A percentile compares a stretch with the other conserved stretches of the same genome.
Conservation (phyloP, 2,797 vertebrate genomes). For the Arrhamphus sclerolepis region DNA sequence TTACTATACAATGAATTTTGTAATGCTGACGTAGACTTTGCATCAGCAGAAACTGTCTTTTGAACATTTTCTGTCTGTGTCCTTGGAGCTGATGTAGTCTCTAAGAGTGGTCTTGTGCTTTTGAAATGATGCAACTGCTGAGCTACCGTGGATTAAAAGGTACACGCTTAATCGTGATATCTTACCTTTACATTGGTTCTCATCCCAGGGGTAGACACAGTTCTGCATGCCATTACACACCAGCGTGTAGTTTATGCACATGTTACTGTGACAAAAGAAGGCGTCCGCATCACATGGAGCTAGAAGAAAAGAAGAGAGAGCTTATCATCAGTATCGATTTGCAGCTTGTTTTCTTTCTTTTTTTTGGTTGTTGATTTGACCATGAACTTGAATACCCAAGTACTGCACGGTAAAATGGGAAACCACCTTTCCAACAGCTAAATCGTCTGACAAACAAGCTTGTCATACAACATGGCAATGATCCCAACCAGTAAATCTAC, state of each 20-base stretch:
- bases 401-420: too few species aligned
- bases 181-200: constrained; percentile 99
- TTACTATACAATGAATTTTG: too few species aligned
- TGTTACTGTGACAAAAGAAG: constrained; percentile 99
- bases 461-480: too few species aligned
- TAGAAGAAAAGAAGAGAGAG: constrained; percentile 61
- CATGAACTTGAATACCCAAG: too few species aligned
- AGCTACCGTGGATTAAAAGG: too few species aligned
- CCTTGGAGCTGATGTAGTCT: constrained; percentile 23
- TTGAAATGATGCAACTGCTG: neutral
- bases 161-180: neutral
- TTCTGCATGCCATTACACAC: constrained; percentile 99
- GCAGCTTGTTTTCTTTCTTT: too few species aligned
- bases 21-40: neutral
- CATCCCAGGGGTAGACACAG: constrained; percentile 98
- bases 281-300: constrained; percentile 95
- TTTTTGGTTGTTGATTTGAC: too few species aligned
- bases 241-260: constrained; percentile 98
- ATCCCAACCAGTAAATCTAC: too few species aligned
- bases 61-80: constrained; percentile 4
- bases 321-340: too few species aligned
- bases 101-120: neutral
- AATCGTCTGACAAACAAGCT: too few species aligned
- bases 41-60: neutral
- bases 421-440: too few species aligned